These are phyloP conservation scores for Polypedilum pembai DNA, from an alignment of 1,140 invertebrate species.

Conservation along the genomic window DNA sequence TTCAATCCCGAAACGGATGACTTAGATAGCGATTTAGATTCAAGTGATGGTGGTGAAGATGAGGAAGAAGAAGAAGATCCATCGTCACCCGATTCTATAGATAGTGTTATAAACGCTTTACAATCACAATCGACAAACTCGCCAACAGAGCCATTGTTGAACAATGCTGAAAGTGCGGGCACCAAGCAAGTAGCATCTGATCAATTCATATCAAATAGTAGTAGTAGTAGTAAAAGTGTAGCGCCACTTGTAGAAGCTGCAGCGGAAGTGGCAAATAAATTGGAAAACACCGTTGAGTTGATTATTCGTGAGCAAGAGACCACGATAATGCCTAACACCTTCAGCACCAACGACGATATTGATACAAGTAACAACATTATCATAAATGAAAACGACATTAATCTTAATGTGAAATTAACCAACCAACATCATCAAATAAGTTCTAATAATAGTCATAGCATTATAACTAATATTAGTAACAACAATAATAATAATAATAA, in stretches of 20 bases:
- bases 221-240: neutral
- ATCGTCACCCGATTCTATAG: conserved; percentile 77
- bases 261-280: conserved; percentile 54
- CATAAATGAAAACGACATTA: conserved; percentile 6
- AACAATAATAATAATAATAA: neutral
- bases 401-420: conserved; percentile 22
- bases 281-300: conserved; percentile 59
- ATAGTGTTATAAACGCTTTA: conserved; percentile 68
- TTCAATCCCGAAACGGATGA: conserved; percentile 88
- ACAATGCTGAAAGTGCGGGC: neutral
- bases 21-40: conserved; percentile 82
- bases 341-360: neutral
- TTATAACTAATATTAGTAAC: neutral
- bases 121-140: conserved; percentile 33
- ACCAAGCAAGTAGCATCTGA: neutral
- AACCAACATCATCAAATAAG: neutral
- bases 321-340: neutral
- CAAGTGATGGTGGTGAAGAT: conserved; percentile 47
- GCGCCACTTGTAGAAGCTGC: conserved; percentile 47
- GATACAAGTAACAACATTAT: neutral
- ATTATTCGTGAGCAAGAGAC: conserved; percentile 44
- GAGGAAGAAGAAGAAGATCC: conserved; percentile 43
- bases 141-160: conserved; percentile 11
- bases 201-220: conserved; percentile 9
- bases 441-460: neutral